Evolutionary conservation across 2,113 vertebrate genomes (phyloP), one percentile per base, ranked within the genome.

Genomic region (Brachypodius melanocephalos): DNA sequence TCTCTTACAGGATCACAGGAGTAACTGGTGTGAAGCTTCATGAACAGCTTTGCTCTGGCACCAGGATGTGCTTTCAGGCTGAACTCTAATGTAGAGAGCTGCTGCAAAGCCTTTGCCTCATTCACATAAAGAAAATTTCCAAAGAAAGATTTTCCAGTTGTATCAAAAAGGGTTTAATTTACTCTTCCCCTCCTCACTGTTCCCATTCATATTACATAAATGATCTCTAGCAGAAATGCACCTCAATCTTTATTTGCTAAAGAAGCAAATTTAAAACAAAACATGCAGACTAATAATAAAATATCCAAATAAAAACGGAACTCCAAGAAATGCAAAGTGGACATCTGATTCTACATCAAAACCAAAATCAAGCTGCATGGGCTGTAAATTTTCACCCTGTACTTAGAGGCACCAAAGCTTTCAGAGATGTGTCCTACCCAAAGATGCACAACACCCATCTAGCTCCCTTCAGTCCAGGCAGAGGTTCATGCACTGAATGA

Each of bases 341-440:
- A 80, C 76, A 89, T 80, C 58, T 49, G 36, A 68, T 84, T 91
- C 71, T 92, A 58, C n/a, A 90, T 46, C 65, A 62, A 93, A 95
- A 86, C 17, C 49, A 72, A 89, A 85, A 22, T 29, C 54, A 77
- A 90, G 49, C n/a, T 88, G 51, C 43, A 36, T 34, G 61, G 68
- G 63, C 55, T 90, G 45, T 46, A 6, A 79, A 74, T 25, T 80
- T 87, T 74, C 68, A 91, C 61, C 51, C 61, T 81, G 89, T 52
- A n/a, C 26, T 86, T 63, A 90, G 87, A 87, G 84, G 75, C 83
- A 95, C 42, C 38, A 66, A 89, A 76, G 46, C 17, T 76, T 81
- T 73, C 49, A 74, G 55, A 80, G 29, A 80, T 13, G 43, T 52
- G 45, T 77, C 55, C 48, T 29, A 63, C 54, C 25, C 43, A 51